Evolutionary conservation across 2,113 vertebrate genomes (phyloP).

Genomic region (Acrocephalus arundinaceus): DNA sequence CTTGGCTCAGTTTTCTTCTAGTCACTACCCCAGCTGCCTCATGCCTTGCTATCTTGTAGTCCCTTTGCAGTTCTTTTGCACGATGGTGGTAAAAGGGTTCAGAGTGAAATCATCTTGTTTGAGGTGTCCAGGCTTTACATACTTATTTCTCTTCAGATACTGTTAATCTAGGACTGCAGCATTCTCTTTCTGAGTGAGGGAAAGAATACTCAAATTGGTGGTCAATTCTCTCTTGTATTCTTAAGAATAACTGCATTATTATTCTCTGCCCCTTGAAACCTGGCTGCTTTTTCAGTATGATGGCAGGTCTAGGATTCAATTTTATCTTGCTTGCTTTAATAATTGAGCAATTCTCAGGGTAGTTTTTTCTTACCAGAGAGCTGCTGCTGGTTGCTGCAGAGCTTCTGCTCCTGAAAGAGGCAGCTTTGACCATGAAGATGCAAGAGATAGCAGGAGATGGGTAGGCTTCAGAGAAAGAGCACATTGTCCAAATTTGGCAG

Average conservation of each 20-base stretch:
- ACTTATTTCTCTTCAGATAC: background rate
- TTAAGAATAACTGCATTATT: background rate
- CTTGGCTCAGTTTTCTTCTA: background rate
- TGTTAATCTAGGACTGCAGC: background rate
- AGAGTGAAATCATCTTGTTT: background rate
- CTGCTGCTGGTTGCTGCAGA: background rate
- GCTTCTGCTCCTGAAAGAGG: background rate
- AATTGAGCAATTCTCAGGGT: background rate
- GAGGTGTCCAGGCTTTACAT: background rate
- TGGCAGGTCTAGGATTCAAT: background rate
- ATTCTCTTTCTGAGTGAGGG: background rate
- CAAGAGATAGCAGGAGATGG: background rate
- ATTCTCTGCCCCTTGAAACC: background rate
- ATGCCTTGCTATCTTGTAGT: background rate
- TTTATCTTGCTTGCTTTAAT: constrained; percentile 9
- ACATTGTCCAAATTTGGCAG: background rate
- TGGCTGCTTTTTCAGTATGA: background rate
- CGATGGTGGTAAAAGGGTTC: background rate
- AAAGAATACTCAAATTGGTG: background rate
- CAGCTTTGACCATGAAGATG: background rate
- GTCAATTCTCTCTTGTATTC: background rate
- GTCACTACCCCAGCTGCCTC: background rate
- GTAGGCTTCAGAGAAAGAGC: background rate
- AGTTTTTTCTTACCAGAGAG: background rate
- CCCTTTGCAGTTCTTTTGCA: background rate